A percentile compares a stretch with the other conserved stretches of the same genome.
These are phyloP conservation scores for Drymonia ruficornis DNA, from an alignment of 2,888 invertebrate species.

Conservation along the genomic window DNA sequence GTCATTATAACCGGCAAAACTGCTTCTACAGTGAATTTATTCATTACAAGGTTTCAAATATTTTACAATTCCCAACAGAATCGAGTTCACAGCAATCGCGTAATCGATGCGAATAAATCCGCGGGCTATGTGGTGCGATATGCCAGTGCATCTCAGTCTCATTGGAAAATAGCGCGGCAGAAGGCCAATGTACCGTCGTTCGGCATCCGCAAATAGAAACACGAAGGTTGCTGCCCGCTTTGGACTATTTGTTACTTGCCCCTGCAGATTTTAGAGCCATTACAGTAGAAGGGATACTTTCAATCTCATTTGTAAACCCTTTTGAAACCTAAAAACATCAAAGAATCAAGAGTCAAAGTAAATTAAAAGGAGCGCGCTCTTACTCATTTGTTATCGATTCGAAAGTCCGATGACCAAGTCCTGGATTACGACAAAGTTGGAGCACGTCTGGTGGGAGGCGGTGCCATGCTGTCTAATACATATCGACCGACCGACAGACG, in stretches of 20 bases:
- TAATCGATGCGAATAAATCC: slow-evolving; percentile 46
- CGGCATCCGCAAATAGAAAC: slow-evolving; percentile 73
- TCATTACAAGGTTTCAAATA: slow-evolving; percentile 28
- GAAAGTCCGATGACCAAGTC: slow-evolving; percentile 65
- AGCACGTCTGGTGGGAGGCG: slow-evolving; percentile 72
- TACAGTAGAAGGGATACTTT: slow-evolving; percentile 10
- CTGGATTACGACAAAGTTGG: slow-evolving; percentile 71
- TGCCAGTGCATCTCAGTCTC: slow-evolving; percentile 60
- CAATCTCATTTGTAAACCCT: background rate
- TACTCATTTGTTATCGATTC: slow-evolving; percentile 35
- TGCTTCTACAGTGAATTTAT: background rate
- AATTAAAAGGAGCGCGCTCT: background rate
- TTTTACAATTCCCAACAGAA: slow-evolving; percentile 30
- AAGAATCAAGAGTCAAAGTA: slow-evolving; percentile 12
- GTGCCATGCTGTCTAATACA: slow-evolving; percentile 83
- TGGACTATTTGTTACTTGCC: slow-evolving; percentile 63
- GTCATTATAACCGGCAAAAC: slow-evolving; percentile 1
- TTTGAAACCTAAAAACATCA: slow-evolving; percentile 7
- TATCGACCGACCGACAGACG: slow-evolving; percentile 71
- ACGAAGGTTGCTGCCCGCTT: slow-evolving; percentile 74
- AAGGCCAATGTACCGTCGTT: slow-evolving; percentile 77
- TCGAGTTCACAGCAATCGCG: slow-evolving; percentile 40
- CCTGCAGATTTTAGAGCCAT: slow-evolving; percentile 45
- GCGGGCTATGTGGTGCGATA: slow-evolving; percentile 51
- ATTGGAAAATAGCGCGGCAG: slow-evolving; percentile 72